A percentile compares a stretch with the other conserved stretches of the same genome.
Evolutionary conservation across 2,113 vertebrate genomes (phyloP).

Genomic region (Siniperca knerii): DNA sequence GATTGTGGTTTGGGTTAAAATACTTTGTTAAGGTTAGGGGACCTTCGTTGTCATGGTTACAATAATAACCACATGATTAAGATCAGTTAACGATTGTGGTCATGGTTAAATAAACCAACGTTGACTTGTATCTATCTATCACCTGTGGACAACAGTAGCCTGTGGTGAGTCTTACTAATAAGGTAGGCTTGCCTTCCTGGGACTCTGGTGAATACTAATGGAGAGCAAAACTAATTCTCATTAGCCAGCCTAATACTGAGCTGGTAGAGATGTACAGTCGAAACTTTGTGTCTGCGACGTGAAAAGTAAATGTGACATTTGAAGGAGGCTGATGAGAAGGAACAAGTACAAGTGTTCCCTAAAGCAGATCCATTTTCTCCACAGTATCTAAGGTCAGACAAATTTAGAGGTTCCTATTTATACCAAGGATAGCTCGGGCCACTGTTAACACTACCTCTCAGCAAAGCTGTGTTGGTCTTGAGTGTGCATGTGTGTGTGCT

Average conservation of each 20-base stretch:
- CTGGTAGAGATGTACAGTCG: conserved; percentile 33
- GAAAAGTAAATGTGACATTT: conserved; percentile 74
- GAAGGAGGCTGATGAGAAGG: conserved; percentile 62
- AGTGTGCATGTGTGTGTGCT: not conserved
- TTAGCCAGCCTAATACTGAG: conserved; percentile 43
- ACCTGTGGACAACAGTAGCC: conserved; percentile 5
- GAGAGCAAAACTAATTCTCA: conserved; percentile 54
- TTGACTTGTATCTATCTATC: not conserved
- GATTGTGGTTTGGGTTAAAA: not conserved
- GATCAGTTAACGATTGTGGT: not conserved
- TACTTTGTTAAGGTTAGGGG: not conserved
- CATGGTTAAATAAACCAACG: not conserved
- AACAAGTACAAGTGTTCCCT: conserved; percentile 72
- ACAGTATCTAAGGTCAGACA: conserved; percentile 67
- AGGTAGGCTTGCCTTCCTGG: conserved; percentile 12
- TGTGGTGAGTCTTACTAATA: conserved; percentile 36
- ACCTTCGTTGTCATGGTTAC: not conserved
- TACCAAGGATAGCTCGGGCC: conserved; percentile 12
- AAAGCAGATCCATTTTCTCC: conserved; percentile 58
- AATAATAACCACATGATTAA: not conserved
- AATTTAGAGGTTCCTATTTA: conserved; percentile 63
- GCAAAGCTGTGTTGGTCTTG: conserved; percentile 1
- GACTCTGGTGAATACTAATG: conserved; percentile 59
- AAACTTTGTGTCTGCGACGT: conserved; percentile 48
- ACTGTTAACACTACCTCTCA: conserved; percentile 33